These are phyloP conservation scores for Matsumyia berberina DNA, from an alignment of 2,888 invertebrate species.

Conservation along the genomic window DNA sequence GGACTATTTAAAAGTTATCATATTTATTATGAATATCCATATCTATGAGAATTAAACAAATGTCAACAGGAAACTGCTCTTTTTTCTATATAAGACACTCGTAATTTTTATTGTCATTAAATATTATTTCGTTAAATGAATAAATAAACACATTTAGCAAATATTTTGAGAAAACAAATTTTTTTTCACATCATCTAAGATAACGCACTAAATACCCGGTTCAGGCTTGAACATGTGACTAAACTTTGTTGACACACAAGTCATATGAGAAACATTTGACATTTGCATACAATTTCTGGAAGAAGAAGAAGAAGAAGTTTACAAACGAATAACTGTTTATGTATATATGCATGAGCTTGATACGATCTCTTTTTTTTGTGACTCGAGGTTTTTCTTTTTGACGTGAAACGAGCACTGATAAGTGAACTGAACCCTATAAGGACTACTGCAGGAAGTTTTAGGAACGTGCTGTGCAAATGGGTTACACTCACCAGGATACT, in stretches of 20 bases:
- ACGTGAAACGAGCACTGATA: too few species aligned
- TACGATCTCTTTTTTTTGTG: too few species aligned
- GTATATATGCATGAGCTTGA: neutral
- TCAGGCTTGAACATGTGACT: slow-evolving; percentile 40
- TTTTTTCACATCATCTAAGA: slow-evolving; percentile 19
- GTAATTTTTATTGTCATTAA: neutral
- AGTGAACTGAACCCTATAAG: too few species aligned
- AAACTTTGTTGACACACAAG: slow-evolving; percentile 36
- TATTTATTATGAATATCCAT: slow-evolving; percentile 1
- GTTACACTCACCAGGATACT: too few species aligned
- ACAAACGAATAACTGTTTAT: neutral
- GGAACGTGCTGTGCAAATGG: too few species aligned
- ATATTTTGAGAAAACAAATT: slow-evolving; percentile 16
- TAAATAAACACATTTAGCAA: slow-evolving; percentile 20
- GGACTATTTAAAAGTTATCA: too few species aligned
- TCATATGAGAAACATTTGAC: slow-evolving; percentile 44
- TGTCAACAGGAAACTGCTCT: neutral
- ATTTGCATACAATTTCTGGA: slow-evolving; percentile 26
- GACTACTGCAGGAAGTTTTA: too few species aligned
- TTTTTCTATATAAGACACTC: neutral
- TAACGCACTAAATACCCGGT: slow-evolving; percentile 7
- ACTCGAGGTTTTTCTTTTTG: too few species aligned
- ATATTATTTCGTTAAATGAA: slow-evolving; percentile 19
- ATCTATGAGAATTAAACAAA: neutral
- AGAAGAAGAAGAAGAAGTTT: neutral